Conservation (phyloP, 2,888 invertebrate genomes). For the Drosophila vallismaia region DNA sequence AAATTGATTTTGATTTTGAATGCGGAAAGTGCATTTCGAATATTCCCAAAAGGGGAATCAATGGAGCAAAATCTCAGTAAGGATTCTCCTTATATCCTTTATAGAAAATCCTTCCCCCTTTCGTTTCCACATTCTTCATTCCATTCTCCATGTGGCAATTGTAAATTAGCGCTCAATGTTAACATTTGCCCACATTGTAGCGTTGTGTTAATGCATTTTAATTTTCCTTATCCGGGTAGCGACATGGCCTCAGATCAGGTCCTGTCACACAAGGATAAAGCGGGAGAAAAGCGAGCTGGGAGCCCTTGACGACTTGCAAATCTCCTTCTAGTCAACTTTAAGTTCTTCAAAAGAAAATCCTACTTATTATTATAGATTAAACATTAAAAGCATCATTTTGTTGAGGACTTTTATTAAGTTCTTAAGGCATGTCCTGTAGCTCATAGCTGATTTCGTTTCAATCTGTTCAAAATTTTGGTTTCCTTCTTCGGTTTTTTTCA, state of each 20-base stretch:
- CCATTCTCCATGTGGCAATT: slow-evolving; percentile 25
- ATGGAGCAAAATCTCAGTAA: no score
- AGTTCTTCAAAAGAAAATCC: no score
- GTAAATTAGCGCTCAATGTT: slow-evolving; percentile 73
- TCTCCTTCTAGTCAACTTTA: no score
- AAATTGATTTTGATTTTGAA: slow-evolving; percentile 37
- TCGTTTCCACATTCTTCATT: no score
- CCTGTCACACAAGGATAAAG: not conserved
- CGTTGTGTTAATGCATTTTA: slow-evolving; percentile 73
- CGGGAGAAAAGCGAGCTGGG: not conserved
- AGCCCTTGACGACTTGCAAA: no score
- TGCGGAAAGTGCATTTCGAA: no score
- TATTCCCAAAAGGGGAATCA: no score
- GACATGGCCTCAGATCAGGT: not conserved
- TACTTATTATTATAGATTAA: no score
- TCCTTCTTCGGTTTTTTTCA: slow-evolving; percentile 4
- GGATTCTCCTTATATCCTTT: not conserved
- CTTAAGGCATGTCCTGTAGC: not conserved
- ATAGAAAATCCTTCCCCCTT: not conserved
- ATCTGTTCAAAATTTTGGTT: not conserved
- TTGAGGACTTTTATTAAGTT: no score
- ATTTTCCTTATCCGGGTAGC: slow-evolving; percentile 41
- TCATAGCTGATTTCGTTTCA: slow-evolving; percentile 25
- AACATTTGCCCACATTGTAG: slow-evolving; percentile 74
- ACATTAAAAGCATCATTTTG: no score